Evolutionary conservation across 2,113 vertebrate genomes (phyloP), one percentile per base, ranked within the genome.

Genomic region (Sebastes fasciatus): DNA sequence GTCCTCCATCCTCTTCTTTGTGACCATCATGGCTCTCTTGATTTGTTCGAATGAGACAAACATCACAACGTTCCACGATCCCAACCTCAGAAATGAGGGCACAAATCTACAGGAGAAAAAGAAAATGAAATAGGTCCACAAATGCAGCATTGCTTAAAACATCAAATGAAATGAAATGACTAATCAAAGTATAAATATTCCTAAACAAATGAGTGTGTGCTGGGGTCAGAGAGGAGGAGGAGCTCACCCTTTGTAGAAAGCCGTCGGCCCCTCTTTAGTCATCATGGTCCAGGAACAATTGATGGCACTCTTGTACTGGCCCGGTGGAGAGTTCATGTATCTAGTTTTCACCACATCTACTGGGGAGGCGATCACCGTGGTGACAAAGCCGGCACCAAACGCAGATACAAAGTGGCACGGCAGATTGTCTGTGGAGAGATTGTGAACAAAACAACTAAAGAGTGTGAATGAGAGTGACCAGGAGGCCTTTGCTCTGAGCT

Each of bases 261-360:
- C 97, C 0, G 94, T 94, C 0, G 94, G 94, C 2, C 97, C 96
- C 87, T 97, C 96, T 90, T 96, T 96, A 8, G 93, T 95, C 89
- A 97, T 9, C 96, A 97, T 96, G 48, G 92, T 94, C 95, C 96
- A 95, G 21, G 96, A 92, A 6, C 96, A 97, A 88, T 94, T 95
- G 51, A 96, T 51, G 0, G 96, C 95, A 2, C 95, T 96, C 19
- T 64, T 88, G 84, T 97, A 97, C 82, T 96, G 96, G 19, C 96
- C 96, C 0, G 95, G 96, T 1, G 96, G 94, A 13, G 96, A 97
- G 86, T 97, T 97, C 95, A 97, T 96, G 88, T 96, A 97, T 61
- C 97, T 93, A 1, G 96, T 97, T 84, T 97, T 97, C 46, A 97
- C 97, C 81, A 97, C 96, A 34, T 97, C 96, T 13, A 96, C 96